phyloP scores from a whole-genome alignment of 2,888 invertebrate species.

The Amblyjoppa proteus region DNA sequence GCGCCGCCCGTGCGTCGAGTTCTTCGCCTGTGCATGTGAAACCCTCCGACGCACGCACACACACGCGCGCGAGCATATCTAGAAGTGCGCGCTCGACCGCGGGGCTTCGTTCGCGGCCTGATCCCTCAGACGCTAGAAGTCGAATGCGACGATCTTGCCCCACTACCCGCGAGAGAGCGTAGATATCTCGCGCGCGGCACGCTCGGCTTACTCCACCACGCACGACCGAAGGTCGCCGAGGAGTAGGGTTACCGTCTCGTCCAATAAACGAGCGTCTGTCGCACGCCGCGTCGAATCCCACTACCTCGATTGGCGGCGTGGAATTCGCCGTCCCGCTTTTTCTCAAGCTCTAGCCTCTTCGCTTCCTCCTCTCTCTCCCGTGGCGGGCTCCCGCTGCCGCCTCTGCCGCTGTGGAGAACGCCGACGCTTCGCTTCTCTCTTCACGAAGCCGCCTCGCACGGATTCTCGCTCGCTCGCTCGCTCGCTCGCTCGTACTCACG shows the following conservation, averaged over 20 bases:
- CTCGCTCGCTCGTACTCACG: conserved; percentile 62
- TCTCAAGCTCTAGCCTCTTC: conserved; percentile 51
- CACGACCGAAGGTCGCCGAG: conserved; percentile 61
- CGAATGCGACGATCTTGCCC: conserved; percentile 70
- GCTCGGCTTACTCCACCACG: conserved; percentile 79
- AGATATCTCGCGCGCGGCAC: conserved; percentile 69
- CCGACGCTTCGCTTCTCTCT: conserved; percentile 56
- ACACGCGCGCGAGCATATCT: conserved; percentile 23
- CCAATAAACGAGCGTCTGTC: conserved; percentile 80
- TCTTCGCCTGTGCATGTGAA: conserved; percentile 22
- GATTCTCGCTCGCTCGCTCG: conserved; percentile 60
- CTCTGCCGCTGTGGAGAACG: conserved; percentile 64
- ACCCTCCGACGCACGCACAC: neutral
- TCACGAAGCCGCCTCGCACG: conserved; percentile 61
- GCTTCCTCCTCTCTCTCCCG: conserved; percentile 47
- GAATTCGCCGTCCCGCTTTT: conserved; percentile 54
- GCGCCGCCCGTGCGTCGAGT: conserved; percentile 61
- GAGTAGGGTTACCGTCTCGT: conserved; percentile 72
- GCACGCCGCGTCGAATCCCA: conserved; percentile 83
- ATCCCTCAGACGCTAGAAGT: conserved; percentile 66
- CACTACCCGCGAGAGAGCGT: conserved; percentile 67
- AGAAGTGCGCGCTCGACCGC: conserved; percentile 4
- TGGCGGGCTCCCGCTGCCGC: conserved; percentile 38
- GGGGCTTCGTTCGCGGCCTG: conserved; percentile 46
- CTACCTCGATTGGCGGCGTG: conserved; percentile 76